Percentiles rank a stretch among this genome's conserved stretches.
These are phyloP conservation scores for Gastrophryne carolinensis DNA, from an alignment of 2,797 vertebrate genomes.

Conservation along the genomic window DNA sequence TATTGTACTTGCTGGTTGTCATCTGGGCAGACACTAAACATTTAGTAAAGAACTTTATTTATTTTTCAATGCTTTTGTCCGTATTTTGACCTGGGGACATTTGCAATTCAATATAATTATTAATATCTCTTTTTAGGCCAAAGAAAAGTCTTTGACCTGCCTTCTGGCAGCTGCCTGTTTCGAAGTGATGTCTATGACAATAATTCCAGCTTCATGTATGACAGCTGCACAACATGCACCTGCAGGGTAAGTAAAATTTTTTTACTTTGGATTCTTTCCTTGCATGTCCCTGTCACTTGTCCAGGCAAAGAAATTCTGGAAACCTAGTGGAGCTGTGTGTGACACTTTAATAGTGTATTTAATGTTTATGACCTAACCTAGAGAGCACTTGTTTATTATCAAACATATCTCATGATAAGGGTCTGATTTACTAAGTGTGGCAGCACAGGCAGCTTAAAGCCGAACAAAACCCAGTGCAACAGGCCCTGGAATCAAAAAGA, in stretches of 20 bases:
- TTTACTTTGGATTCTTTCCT: neutral
- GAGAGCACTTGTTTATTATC: too few species aligned
- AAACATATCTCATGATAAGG: too few species aligned
- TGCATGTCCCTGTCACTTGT: slow-evolving; percentile 14
- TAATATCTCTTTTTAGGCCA: slow-evolving; percentile 77
- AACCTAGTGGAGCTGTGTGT: neutral
- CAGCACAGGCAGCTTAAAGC: too few species aligned
- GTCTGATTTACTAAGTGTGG: too few species aligned
- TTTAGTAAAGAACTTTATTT: too few species aligned
- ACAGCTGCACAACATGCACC: slow-evolving; percentile 88
- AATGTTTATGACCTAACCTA: neutral
- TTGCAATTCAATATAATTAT: slow-evolving; percentile 31
- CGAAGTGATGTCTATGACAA: slow-evolving; percentile 93
- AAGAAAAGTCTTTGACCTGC: slow-evolving; percentile 96
- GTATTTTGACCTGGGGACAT: neutral
- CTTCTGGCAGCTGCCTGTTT: slow-evolving; percentile 91
- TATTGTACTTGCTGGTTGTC: too few species aligned
- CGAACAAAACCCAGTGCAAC: too few species aligned
- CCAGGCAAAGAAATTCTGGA: neutral
- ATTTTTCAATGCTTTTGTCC: neutral
- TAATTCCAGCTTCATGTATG: slow-evolving; percentile 78
- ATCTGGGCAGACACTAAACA: too few species aligned
- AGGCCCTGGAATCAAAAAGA: too few species aligned
- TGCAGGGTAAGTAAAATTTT: slow-evolving; percentile 77
- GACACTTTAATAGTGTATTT: neutral